Percentiles rank a stretch among this genome's conserved stretches.
These are phyloP conservation scores for Mastigias papua DNA, from an alignment of 30 jellyfish, hydroid and myxozoan species.

Conservation along the genomic window DNA sequence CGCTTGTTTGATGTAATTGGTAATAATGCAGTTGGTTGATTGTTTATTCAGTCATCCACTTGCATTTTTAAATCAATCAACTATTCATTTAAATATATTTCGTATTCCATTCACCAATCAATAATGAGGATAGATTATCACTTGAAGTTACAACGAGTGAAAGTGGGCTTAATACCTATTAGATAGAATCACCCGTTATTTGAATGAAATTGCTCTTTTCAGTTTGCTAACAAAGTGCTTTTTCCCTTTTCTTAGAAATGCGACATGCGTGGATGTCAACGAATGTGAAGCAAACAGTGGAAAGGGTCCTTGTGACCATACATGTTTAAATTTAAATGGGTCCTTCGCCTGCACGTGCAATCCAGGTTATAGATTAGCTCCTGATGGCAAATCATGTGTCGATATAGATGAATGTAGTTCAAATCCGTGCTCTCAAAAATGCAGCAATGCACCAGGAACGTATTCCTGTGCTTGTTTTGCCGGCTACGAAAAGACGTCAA, in stretches of 20 bases:
- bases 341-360: conserved; percentile 39
- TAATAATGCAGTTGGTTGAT: neutral
- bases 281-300: conserved; percentile 55
- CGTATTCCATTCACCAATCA: neutral
- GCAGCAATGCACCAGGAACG: conserved; percentile 46
- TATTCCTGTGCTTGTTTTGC: conserved; percentile 38
- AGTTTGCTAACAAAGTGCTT: neutral
- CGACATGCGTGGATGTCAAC: conserved; percentile 56
- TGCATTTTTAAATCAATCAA: neutral
- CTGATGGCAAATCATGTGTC: conserved; percentile 10
- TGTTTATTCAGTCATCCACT: neutral
- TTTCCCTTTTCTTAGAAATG: conserved; percentile 19
- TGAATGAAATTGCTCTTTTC: neutral
- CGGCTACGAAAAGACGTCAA: conserved; percentile 16
- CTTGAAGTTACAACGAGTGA: no score
- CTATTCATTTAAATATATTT: neutral
- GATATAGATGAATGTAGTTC: conserved; percentile 49
- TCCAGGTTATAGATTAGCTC: conserved; percentile 18
- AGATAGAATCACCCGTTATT: neutral
- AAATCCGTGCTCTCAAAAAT: conserved; percentile 20
- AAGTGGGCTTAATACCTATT: no score
- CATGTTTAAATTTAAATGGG: conserved; percentile 43
- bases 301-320: conserved; percentile 64
- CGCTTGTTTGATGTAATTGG: neutral
- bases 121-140: no score